These are phyloP conservation scores for Ptychochromis oligacanthus DNA, from an alignment of 2,113 vertebrate genomes.

Conservation along the genomic window DNA sequence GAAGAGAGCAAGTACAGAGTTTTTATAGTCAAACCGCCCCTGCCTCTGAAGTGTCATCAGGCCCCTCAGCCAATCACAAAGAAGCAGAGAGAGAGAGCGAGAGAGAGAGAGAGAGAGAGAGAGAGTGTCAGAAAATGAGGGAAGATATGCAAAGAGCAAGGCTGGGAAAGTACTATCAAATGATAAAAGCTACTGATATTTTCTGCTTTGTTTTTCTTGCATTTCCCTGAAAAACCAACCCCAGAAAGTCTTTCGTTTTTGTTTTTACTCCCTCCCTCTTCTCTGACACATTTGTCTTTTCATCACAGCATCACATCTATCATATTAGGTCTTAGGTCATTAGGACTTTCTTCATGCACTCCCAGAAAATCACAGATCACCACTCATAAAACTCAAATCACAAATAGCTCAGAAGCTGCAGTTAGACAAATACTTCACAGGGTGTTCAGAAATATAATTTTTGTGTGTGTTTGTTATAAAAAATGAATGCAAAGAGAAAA, in stretches of 20 bases:
- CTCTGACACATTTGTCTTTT: neutral
- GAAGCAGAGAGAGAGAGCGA: neutral
- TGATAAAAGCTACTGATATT: constrained; percentile 8
- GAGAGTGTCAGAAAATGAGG: neutral
- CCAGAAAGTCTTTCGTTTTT: neutral
- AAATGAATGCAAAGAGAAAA: neutral
- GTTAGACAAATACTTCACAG: no score
- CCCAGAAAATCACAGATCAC: neutral
- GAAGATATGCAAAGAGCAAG: constrained; percentile 21
- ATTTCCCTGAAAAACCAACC: constrained; percentile 7
- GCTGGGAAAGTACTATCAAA: constrained; percentile 52
- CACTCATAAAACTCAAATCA: neutral
- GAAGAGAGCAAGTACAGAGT: constrained; percentile 21
- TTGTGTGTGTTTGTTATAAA: neutral
- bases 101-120: neutral
- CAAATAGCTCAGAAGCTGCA: no score
- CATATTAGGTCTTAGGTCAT: neutral
- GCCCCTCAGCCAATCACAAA: constrained; percentile 68
- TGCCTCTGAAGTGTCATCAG: constrained; percentile 65
- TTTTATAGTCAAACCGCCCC: constrained; percentile 77
- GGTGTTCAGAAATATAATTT: neutral
- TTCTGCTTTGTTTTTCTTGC: constrained; percentile 9
- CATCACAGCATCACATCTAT: no score
- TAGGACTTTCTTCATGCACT: neutral
- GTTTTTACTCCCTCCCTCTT: neutral